Base-by-base conservation (phyloP, 2,113 vertebrate species). In the Dipodomys ordii region DNA sequence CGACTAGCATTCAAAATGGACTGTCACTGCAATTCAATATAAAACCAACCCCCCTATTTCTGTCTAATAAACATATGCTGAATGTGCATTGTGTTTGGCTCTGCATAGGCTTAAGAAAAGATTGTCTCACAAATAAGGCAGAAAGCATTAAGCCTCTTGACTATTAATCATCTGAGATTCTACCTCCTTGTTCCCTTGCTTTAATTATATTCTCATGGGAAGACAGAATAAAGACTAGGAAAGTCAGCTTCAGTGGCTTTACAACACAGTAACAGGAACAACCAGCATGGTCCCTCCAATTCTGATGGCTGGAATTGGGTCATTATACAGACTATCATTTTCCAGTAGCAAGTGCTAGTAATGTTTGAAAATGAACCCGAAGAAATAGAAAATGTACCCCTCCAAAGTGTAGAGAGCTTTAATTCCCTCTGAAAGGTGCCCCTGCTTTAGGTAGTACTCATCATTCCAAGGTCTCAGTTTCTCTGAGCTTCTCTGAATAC, bases 1-100 rank as follows among this genome's bases (percentile, higher is more conserved):
- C 95, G 0, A 2, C 83, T 88, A 87, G 88, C 91, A 95, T 95
- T 97, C 94, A 88, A 96, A 96, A 95, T 84, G 80, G 8, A 95
- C 79, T 96, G 92, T 94, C 80, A 68, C 80, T 90, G 81, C 83
- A 95, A 93, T 46, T 77, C 77, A 86, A 76, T 92, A 83, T 82
- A 90, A 85, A 90, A 83, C 83, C 86, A 83, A 69, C 13, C 65
- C 65, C 85, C 81, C 86, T 79, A 67, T 65, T 83, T 81, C 80
- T 72, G 67, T 71, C 23, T 86, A 83, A 83, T 72, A 49, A 49
- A 85, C 46, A 81, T 85, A 88, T 88, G 62, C 39, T 53, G 60
- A 82, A 60, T 74, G 39, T 79, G 76, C 32, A 79, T 12, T 68
- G 57, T 65, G 39, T 27, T 11, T 83, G 85, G 53, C 32, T 11